These are phyloP conservation scores for Zygogramma bicolorata DNA, from an alignment of 2,888 invertebrate genomes.

Conservation along the genomic window DNA sequence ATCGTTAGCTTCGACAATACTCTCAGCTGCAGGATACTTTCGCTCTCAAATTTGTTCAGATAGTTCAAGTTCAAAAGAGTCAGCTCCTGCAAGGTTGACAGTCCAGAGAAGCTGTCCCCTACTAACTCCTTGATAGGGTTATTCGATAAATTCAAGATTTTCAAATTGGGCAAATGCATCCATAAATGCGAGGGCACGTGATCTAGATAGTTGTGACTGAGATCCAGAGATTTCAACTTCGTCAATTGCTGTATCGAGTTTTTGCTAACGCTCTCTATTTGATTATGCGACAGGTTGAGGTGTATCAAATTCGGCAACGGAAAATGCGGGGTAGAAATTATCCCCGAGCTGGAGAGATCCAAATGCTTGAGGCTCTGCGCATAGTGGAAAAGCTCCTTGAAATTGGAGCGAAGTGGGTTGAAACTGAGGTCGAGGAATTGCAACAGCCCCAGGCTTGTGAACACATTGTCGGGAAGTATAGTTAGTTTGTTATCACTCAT, in stretches of 20 bases:
- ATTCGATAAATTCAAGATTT: slow-evolving; percentile 82
- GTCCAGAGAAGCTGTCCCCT: slow-evolving; percentile 78
- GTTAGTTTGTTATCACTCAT: slow-evolving; percentile 85
- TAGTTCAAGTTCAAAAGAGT: slow-evolving; percentile 80
- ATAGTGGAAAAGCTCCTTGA: slow-evolving; percentile 89
- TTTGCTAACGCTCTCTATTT: slow-evolving; percentile 76
- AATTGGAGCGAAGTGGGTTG: slow-evolving; percentile 85
- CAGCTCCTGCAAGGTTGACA: slow-evolving; percentile 79
- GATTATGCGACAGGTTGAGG: slow-evolving; percentile 85
- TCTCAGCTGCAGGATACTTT: slow-evolving; percentile 78
- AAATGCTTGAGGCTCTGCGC: slow-evolving; percentile 84
- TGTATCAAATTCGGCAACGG: slow-evolving; percentile 82
- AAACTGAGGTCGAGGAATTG: slow-evolving; percentile 84
- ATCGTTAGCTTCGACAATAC: slow-evolving; percentile 79
- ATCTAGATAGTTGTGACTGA: slow-evolving; percentile 82
- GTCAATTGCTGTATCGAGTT: slow-evolving; percentile 79
- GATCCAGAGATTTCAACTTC: slow-evolving; percentile 78
- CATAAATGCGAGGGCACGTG: slow-evolving; percentile 82
- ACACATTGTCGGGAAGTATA: slow-evolving; percentile 89
- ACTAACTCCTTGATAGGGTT: slow-evolving; percentile 84
- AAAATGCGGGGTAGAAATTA: slow-evolving; percentile 81
- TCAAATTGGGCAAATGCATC: slow-evolving; percentile 78
- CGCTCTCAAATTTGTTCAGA: slow-evolving; percentile 80
- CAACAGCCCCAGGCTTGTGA: slow-evolving; percentile 83
- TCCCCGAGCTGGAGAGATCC: slow-evolving; percentile 81